These are phyloP conservation scores for Lindbergichthys nudifrons DNA, from an alignment of 2,797 vertebrate species.

Conservation along the genomic window DNA sequence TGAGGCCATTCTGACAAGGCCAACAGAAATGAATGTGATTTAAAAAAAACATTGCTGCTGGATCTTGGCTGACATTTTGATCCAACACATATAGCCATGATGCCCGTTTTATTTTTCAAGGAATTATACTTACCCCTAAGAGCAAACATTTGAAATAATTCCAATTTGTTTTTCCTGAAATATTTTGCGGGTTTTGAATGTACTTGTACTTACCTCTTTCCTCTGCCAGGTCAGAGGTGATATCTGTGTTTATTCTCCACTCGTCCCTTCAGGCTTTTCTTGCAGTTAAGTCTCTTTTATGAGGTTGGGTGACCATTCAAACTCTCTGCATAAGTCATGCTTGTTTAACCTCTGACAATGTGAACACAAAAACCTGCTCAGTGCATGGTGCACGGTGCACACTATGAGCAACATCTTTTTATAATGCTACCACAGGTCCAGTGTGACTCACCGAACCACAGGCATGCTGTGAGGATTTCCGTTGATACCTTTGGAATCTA, in stretches of 20 bases:
- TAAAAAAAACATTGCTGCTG: neutral
- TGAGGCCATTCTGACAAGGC: neutral
- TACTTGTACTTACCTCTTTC: slow-evolving; percentile 19
- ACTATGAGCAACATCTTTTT: slow-evolving; percentile 61
- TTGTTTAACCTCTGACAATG: slow-evolving; percentile 67
- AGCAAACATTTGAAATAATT: neutral
- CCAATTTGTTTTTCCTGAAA: neutral
- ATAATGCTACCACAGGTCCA: slow-evolving; percentile 55
- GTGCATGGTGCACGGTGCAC: slow-evolving; percentile 27
- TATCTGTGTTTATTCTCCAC: slow-evolving; percentile 56
- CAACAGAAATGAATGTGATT: slow-evolving; percentile 1
- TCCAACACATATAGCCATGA: neutral
- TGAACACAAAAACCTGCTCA: slow-evolving; percentile 44
- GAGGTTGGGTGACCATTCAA: slow-evolving; percentile 58
- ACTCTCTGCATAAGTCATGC: slow-evolving; percentile 43
- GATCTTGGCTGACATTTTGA: neutral
- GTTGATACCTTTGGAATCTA: slow-evolving; percentile 33
- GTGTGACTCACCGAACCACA: slow-evolving; percentile 42
- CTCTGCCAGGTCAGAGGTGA: slow-evolving; percentile 61
- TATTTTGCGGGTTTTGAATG: neutral
- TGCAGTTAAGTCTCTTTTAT: slow-evolving; percentile 51
- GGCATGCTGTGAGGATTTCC: slow-evolving; percentile 42
- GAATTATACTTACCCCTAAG: neutral
- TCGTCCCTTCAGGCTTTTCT: slow-evolving; percentile 46
- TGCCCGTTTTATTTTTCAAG: neutral